phyloP scores from a whole-genome alignment of 2,113 vertebrate genomes.

The Illadopsis cleaveri region DNA sequence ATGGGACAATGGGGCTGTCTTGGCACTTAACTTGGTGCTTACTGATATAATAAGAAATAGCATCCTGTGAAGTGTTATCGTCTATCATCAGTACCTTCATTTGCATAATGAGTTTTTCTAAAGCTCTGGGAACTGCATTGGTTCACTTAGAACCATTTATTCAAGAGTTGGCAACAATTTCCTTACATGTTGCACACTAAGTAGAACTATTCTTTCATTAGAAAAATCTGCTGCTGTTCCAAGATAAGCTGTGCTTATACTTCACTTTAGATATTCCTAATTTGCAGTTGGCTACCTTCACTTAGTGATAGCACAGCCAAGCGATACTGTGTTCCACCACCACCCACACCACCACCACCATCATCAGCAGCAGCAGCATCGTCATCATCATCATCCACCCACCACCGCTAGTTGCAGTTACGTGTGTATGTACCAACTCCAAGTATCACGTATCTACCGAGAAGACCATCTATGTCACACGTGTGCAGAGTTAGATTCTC shows the following conservation, averaged over 20 bases:
- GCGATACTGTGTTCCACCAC: not conserved
- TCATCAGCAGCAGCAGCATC: not conserved
- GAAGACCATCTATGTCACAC: conserved; percentile 52
- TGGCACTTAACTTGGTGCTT: conserved; percentile 84
- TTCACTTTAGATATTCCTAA: conserved; percentile 44
- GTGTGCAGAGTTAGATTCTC: conserved; percentile 70
- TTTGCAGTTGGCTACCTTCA: conserved; percentile 44
- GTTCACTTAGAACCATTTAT: conserved; percentile 59
- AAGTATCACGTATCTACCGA: conserved; percentile 21
- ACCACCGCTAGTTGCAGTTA: conserved; percentile 4
- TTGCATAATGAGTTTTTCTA: conserved; percentile 64
- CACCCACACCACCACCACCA: not conserved
- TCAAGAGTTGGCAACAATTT: conserved; percentile 56
- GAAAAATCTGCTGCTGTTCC: conserved; percentile 23
- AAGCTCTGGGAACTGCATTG: conserved; percentile 57
- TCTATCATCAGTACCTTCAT: conserved; percentile 60
- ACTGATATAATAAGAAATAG: conserved; percentile 78
- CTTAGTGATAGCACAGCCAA: conserved; percentile 41
- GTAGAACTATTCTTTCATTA: conserved; percentile 44
- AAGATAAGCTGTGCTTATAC: conserved; percentile 44
- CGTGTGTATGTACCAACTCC: conserved; percentile 10
- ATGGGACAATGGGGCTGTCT: conserved; percentile 86
- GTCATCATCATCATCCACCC: conserved; percentile 1
- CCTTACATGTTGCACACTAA: not conserved
- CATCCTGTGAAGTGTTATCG: conserved; percentile 71